Conservation (phyloP, 1,140 invertebrate genomes). For the Musca domestica region DNA sequence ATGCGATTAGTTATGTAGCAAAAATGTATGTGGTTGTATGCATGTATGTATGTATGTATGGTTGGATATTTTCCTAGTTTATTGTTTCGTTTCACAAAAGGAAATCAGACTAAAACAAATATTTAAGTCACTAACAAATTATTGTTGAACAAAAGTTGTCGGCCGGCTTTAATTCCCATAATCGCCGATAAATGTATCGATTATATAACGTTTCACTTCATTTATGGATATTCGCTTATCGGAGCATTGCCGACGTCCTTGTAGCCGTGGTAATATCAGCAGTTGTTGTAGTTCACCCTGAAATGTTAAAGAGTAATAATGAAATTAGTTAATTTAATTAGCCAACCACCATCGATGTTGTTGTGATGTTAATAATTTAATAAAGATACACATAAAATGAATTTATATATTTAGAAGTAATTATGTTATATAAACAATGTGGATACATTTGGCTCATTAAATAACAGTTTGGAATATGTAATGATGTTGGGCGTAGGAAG, state of each 20-base stretch:
- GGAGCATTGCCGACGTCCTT: conserved; percentile 49
- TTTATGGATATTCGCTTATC: conserved; percentile 49
- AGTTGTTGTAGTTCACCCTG: conserved; percentile 51
- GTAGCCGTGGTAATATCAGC: conserved; percentile 47
- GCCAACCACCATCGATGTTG: too few species aligned
- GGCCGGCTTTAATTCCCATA: conserved; percentile 31
- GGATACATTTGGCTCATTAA: too few species aligned
- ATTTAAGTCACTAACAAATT: too few species aligned
- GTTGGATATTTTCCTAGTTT: not conserved
- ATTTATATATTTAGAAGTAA: too few species aligned
- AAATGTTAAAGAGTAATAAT: not conserved
- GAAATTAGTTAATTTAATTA: not conserved
- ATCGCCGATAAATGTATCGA: conserved; percentile 53
- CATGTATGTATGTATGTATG: not conserved
- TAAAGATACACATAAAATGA: too few species aligned
- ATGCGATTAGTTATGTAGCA: conserved; percentile 1
- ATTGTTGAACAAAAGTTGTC: too few species aligned
- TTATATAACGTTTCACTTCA: conserved; percentile 52
- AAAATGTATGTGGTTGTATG: too few species aligned
- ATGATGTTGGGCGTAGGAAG: too few species aligned
- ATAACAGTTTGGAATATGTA: too few species aligned
- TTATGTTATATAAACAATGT: too few species aligned
- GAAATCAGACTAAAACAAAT: too few species aligned
- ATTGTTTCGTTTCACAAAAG: conserved; percentile 14
- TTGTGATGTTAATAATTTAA: too few species aligned